A percentile compares a stretch with the other conserved stretches of the same genome.
These are phyloP conservation scores for Eubucco bourcierii DNA, from an alignment of 2,113 vertebrate species.

Conservation along the genomic window DNA sequence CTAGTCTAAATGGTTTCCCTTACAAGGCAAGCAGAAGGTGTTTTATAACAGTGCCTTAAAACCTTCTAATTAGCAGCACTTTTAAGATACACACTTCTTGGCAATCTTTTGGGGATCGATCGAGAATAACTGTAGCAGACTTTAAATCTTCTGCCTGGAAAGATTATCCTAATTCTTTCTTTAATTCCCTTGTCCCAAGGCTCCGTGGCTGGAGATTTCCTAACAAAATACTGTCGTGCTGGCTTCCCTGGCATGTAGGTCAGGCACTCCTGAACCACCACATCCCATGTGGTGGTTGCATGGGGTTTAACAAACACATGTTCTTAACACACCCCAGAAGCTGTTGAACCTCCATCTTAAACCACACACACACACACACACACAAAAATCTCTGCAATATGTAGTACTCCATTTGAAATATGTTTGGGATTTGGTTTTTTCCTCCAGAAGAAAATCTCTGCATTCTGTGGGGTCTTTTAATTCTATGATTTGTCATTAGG, in stretches of 20 bases:
- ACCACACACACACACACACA: no score
- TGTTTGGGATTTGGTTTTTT: not conserved
- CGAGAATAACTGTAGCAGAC: conserved; percentile 42
- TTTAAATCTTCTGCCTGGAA: conserved; percentile 62
- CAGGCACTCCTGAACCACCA: not conserved
- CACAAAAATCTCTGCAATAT: accelerated
- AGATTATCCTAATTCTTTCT: conserved; percentile 67
- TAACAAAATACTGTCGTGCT: not conserved
- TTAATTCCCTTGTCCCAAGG: conserved; percentile 49
- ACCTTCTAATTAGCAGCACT: conserved; percentile 64
- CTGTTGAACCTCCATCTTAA: not conserved
- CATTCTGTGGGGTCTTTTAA: not conserved
- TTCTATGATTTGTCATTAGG: conserved; percentile 26
- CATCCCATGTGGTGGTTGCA: not conserved
- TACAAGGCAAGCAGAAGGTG: conserved; percentile 47
- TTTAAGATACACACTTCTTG: conserved; percentile 60
- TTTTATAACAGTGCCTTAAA: conserved; percentile 53
- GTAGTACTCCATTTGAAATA: not conserved
- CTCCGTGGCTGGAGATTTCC: conserved; percentile 18
- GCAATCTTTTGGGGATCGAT: conserved; percentile 63
- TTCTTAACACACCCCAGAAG: not conserved
- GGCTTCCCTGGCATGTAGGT: not conserved
- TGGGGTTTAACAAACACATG: not conserved
- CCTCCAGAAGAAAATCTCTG: not conserved
- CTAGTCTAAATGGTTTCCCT: conserved; percentile 37